Evolutionary conservation across 1,140 invertebrate species (phyloP).

Genomic region (Danaus melanippus): DNA sequence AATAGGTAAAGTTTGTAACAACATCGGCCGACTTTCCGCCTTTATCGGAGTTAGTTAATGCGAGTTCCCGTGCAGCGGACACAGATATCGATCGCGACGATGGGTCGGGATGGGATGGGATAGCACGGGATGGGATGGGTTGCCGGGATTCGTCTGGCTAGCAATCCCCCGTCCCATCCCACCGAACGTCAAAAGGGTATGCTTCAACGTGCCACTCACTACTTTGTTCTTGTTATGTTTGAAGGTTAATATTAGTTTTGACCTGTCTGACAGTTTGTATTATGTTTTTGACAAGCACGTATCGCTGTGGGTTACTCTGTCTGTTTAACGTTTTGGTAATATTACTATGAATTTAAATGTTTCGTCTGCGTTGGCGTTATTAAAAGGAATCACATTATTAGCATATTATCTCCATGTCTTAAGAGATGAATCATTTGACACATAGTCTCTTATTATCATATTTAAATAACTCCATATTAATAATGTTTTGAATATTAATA

Average conservation of each 20-base stretch:
- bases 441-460: too few species aligned
- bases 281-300: conserved; percentile 14
- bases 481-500: too few species aligned
- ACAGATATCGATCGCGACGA: conserved; percentile 67
- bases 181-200: conserved; percentile 38
- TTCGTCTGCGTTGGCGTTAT: too few species aligned
- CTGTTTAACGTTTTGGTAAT: not conserved
- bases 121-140: conserved; percentile 20
- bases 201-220: conserved; percentile 55
- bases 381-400: too few species aligned
- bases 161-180: conserved; percentile 27
- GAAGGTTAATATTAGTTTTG: conserved; percentile 68
- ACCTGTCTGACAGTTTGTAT: conserved; percentile 38
- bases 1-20: conserved; percentile 67
- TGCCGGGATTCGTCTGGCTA: conserved; percentile 63
- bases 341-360: too few species aligned
- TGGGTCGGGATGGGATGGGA: conserved; percentile 17
- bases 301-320: conserved; percentile 5
- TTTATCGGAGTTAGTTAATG: conserved; percentile 61
- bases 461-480: too few species aligned
- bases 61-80: conserved; percentile 60
- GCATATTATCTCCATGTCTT: too few species aligned
- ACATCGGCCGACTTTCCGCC: conserved; percentile 62
- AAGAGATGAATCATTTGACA: too few species aligned
- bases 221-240: conserved; percentile 69